These are phyloP conservation scores for Apis cerana DNA, from an alignment of 1,140 invertebrate species.

Conservation along the genomic window DNA sequence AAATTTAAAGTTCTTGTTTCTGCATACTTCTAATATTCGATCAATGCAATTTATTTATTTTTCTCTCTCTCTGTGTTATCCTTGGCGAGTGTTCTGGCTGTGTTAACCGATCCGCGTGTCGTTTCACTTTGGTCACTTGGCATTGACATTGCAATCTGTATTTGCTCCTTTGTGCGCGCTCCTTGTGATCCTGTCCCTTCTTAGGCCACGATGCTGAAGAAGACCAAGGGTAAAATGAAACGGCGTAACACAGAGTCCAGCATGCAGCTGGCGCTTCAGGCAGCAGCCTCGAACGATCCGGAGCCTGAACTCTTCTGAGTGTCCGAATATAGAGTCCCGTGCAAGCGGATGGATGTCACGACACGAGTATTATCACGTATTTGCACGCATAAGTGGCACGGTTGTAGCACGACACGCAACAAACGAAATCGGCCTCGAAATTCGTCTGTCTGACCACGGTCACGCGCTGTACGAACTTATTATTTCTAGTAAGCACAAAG, in stretches of 20 bases:
- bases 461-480: conserved; percentile 55
- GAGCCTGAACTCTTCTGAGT: conserved; percentile 69
- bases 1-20: too few species aligned
- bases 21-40: too few species aligned
- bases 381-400: conserved; percentile 13
- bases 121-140: conserved; percentile 35
- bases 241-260: conserved; percentile 95
- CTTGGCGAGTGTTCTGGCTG: conserved; percentile 35
- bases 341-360: conserved; percentile 37
- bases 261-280: conserved; percentile 85
- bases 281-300: conserved; percentile 79
- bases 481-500: conserved; percentile 54
- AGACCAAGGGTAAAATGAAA: conserved; percentile 97
- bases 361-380: conserved; percentile 19
- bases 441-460: conserved; percentile 42
- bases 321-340: conserved; percentile 33
- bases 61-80: conserved; percentile 19
- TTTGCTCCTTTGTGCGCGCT: conserved; percentile 73
- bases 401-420: conserved; percentile 43
- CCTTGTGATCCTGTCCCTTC: conserved; percentile 80
- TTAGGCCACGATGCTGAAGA: conserved; percentile 94
- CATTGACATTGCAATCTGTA: conserved; percentile 60
- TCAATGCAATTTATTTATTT: not conserved
- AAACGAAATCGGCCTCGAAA: conserved; percentile 59
- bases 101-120: conserved; percentile 18